Base-by-base conservation (phyloP, 2,113 vertebrate species). In the Nycticebus coucang region DNA sequence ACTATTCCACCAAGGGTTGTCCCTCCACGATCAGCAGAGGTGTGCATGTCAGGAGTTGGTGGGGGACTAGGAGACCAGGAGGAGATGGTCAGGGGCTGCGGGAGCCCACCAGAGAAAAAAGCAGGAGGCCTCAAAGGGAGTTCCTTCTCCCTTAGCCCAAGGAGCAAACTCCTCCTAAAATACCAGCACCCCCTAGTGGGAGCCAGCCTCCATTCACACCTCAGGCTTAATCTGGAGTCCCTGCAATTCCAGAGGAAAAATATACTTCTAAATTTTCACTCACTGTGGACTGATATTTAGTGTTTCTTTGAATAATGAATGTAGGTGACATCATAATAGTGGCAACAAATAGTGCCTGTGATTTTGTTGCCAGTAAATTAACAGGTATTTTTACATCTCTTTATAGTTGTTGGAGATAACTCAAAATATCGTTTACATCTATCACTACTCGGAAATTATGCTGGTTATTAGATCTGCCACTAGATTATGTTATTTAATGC, bases 141-240 rank as follows among this genome's bases (percentile, higher is more conserved):
- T 33, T 64, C 5, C 14, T 10, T 9, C 64, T 77, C 35, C 18
- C 60, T 84, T 30, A 18, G 45, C 35, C 3, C 0, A 21, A 75
- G 57, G 37, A 83, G 41, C 30, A 26, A 81, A 28, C 1, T 77
- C 95, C 92, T 95, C 74, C 81, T 95, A 50, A 96, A 88, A 94
- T 93, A 14, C 57, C 89, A 94, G 94, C 95, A 21, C 95, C 95
- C 91, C 78, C 96, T 97, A 18, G 93, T 96, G 97, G 95, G 26
- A 26, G 12, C 4, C 18, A 15, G 22, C 10, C 53, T 93, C 35
- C 60, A 72, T 12, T 60, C 77, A 53, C 88, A 59, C 9, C 1
- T 24, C 28, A 15, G 12, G 14, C 0, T 81, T 57, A 7, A 50
- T 24, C 8, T 0, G 30, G 53, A 80, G 41, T 7, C 2, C 21